Base-by-base conservation (phyloP, 2,113 vertebrate genomes). In the Mustela nigripes region DNA sequence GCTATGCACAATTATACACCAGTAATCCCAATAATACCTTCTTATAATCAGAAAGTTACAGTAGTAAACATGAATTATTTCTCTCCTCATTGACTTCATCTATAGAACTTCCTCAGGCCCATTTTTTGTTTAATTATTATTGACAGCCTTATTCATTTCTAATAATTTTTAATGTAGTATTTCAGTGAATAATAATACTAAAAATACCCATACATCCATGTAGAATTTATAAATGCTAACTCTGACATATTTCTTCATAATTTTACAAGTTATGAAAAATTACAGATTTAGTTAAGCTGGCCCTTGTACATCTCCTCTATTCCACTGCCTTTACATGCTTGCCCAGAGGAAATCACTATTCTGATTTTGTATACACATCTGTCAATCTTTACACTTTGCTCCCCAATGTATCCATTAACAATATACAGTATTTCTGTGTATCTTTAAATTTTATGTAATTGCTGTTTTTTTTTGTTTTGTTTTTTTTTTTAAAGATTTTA, bases 401-500 rank as follows among this genome's bases (percentile, higher is more conserved):
- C 12, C 50, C 26, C 28, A 67, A 36, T 80, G 19, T 42, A 8
- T 81, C 28, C 14, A 53, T 81, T 87, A 62, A 15, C 9, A 79
- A 73, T 80, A 80, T 22, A 53, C 19, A 42, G 21, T n/a, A 63
- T n/a, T 86, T 92, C 60, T 42, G 14, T 19, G 22, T 62, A 80
- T 42, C 42, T 42, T 92, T 87, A 92, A 39, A 80, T 73, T 92
- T 95, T 92, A 62, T 7, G 11, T 73, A 73, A 73, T 53, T 63
- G 19, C 16, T 79, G 86, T 42, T 87, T 92, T 78, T n/a, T n/a
- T n/a, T n/a, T n/a, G n/a, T n/a, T n/a, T n/a, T n/a, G n/a, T n/a
- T n/a, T n/a, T n/a, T n/a, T n/a, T n/a, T n/a, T n/a, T n/a, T n/a
- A n/a, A n/a, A n/a, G n/a, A n/a, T n/a, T n/a, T n/a, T n/a, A n/a